Evolutionary conservation across 1,140 invertebrate genomes (phyloP).

Genomic region (Atopsyche davidsoni): DNA sequence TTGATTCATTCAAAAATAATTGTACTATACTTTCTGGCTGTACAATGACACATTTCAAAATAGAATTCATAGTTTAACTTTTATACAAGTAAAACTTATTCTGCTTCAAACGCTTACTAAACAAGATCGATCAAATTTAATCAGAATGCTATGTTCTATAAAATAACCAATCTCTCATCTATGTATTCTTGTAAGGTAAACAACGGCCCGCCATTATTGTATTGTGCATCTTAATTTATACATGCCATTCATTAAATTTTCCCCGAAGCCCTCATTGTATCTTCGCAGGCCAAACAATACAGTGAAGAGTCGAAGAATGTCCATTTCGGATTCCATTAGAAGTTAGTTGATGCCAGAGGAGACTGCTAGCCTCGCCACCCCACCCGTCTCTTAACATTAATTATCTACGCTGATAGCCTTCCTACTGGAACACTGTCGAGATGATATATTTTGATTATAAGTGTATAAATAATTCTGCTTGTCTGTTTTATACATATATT

Average conservation of each 20-base stretch:
- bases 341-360: no score
- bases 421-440: neutral
- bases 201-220: neutral
- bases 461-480: neutral
- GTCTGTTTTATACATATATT: neutral
- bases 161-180: neutral
- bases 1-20: no score
- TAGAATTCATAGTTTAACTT: neutral
- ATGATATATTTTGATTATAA: neutral
- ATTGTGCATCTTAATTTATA: slow-evolving; percentile 1
- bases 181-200: neutral
- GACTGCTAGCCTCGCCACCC: no score
- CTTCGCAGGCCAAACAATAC: neutral
- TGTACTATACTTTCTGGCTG: no score
- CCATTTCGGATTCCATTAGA: neutral
- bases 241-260: neutral
- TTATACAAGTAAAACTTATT: neutral
- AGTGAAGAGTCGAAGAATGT: neutral
- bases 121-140: neutral
- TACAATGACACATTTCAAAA: neutral
- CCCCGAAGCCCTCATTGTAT: neutral
- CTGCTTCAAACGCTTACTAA: neutral
- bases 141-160: neutral
- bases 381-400: neutral
- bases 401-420: neutral